These are phyloP conservation scores for Brachynemurus nebulosus DNA, from an alignment of 2,888 invertebrate genomes.

Conservation along the genomic window DNA sequence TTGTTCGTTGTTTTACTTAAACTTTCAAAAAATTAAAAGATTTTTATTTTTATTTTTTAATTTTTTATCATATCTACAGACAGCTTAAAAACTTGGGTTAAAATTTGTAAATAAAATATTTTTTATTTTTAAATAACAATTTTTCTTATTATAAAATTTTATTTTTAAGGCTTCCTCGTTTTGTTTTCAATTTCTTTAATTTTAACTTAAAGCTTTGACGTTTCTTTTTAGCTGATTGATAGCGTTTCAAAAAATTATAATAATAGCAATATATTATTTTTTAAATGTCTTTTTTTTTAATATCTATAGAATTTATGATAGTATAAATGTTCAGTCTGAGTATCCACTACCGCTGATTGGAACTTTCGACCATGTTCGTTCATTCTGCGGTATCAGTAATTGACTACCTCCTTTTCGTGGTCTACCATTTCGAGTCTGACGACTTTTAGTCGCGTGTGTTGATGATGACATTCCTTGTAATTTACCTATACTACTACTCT, in stretches of 20 bases:
- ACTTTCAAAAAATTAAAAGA: too few relatives aligned
- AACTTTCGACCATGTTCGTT: slow-evolving; percentile 25
- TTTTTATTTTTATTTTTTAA: too few relatives aligned
- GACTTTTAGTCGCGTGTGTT: background rate
- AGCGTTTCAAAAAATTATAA: too few relatives aligned
- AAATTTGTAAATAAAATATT: too few relatives aligned
- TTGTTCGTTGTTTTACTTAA: too few relatives aligned
- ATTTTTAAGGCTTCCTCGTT: background rate
- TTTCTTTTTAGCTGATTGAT: background rate
- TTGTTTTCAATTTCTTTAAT: background rate
- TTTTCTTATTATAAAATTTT: too few relatives aligned
- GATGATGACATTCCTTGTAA: slow-evolving; percentile 19
- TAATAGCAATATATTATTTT: too few relatives aligned
- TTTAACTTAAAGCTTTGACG: background rate
- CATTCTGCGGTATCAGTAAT: slow-evolving; percentile 23
- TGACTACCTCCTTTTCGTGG: slow-evolving; percentile 24
- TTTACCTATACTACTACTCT: slow-evolving; percentile 31
- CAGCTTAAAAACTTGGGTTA: too few relatives aligned
- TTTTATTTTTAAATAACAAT: too few relatives aligned
- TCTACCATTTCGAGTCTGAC: slow-evolving; percentile 6
- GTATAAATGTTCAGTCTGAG: slow-evolving; percentile 24
- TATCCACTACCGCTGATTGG: slow-evolving; percentile 27
- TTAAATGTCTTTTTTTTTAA: too few relatives aligned
- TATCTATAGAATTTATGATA: background rate
- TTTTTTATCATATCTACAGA: too few relatives aligned